These are phyloP conservation scores for Campopleginae sp. DNA, from an alignment of 2,888 invertebrate species.

Conservation along the genomic window DNA sequence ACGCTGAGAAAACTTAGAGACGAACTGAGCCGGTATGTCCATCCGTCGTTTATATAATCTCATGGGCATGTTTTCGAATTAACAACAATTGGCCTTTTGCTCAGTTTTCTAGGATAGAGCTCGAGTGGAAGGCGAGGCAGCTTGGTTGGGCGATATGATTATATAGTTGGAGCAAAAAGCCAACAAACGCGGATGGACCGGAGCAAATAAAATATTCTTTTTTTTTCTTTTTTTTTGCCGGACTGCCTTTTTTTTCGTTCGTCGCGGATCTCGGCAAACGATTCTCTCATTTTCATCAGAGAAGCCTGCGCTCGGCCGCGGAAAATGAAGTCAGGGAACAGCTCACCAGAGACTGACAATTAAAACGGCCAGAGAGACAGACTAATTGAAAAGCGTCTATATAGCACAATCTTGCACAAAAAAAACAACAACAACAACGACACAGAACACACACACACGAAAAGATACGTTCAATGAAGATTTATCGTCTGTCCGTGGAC, in stretches of 20 bases:
- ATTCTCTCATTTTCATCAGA: conserved; percentile 58
- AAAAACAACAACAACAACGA: no score
- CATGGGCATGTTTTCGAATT: conserved; percentile 66
- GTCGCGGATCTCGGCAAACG: conserved; percentile 61
- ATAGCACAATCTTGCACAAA: conserved; percentile 5
- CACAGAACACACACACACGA: not conserved
- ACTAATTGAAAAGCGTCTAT: conserved; percentile 75
- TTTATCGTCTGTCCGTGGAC: conserved; percentile 71
- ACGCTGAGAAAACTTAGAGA: conserved; percentile 22
- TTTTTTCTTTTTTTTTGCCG: not conserved
- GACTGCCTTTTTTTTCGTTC: conserved; percentile 18
- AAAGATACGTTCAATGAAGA: conserved; percentile 71
- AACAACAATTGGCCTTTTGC: conserved; percentile 73
- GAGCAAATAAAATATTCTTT: conserved; percentile 33
- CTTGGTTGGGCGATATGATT: conserved; percentile 11
- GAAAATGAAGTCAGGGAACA: conserved; percentile 55
- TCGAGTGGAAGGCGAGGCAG: conserved; percentile 24
- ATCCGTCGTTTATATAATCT: conserved; percentile 73
- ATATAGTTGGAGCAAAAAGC: conserved; percentile 22
- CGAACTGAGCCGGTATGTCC: conserved; percentile 42
- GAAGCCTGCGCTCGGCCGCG: not conserved
- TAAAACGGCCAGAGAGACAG: conserved; percentile 58
- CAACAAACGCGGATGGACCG: conserved; percentile 41
- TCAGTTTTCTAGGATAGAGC: conserved; percentile 64
- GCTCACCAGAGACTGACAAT: conserved; percentile 69